These are phyloP conservation scores for Cynocephalus volans DNA, from an alignment of 2,113 vertebrate species.

Conservation along the genomic window DNA sequence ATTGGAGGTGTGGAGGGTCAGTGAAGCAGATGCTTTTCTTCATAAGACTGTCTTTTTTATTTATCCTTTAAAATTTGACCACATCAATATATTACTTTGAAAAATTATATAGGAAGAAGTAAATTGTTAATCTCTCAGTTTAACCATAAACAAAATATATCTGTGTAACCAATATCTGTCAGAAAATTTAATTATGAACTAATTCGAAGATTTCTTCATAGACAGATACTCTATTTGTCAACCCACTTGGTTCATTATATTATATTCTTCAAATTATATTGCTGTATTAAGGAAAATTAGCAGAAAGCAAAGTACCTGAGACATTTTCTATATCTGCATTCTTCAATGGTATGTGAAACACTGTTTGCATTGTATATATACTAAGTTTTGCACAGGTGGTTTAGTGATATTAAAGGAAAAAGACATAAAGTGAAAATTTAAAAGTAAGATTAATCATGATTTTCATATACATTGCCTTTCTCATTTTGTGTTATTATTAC, in stretches of 20 bases:
- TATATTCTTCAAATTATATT: not conserved
- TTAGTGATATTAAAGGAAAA: not conserved
- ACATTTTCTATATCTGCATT: not conserved
- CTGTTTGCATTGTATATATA: not conserved
- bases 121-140: not conserved
- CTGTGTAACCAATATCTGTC: not conserved
- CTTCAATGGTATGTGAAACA: not conserved
- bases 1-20: not conserved
- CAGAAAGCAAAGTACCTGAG: not conserved
- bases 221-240: not conserved
- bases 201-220: not conserved
- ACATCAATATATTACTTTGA: not conserved
- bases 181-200: not conserved
- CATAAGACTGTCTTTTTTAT: not conserved
- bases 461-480: conserved; percentile 4
- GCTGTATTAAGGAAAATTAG: not conserved
- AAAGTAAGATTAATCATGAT: not conserved
- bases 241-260: not conserved
- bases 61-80: not conserved
- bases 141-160: not conserved
- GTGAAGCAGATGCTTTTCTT: not conserved
- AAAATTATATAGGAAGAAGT: not conserved
- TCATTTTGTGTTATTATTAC: not conserved
- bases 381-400: not conserved
- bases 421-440: not conserved